Evolutionary conservation across 2,888 invertebrate genomes (phyloP), one percentile per base, ranked within the genome.

Genomic region (Megastigmus dorsalis): DNA sequence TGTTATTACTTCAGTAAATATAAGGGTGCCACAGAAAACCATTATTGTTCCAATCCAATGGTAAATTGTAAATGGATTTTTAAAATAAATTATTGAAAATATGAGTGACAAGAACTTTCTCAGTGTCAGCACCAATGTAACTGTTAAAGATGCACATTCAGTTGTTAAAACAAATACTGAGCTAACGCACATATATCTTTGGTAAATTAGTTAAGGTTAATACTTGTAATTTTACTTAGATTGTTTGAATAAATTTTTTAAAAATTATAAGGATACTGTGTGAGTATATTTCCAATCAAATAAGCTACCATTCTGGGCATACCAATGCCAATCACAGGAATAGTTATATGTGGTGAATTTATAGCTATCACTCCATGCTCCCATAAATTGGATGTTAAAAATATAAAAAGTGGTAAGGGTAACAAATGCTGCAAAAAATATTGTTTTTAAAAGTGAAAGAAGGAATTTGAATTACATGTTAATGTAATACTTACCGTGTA

Each of bases 51-150:
- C 98, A 43, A 95, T 83, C 96, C 98, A 97, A 86, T 99, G 99
- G 54, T 92, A 92, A 0, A 92, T 7, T 0, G 98, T 98, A 85
- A 99, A 99, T 0, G 96, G 94, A 90, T 99, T 99, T 81, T 93
- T 91, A 86, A 99, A 99, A 88, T 98, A 97, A 59, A 96, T 82
- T 80, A 99, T 97, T 0, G 98, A 99, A 85, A 99, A 95, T n/a
- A 99, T 88, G 41, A 99, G 90, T 0, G 98, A 98, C 36, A 96
- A 91, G 85, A 99, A 99, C 89, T 99, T 99, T 60, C 99, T 91
- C 67, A 99, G 89, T 0, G 99, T 99, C 33, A 99, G 95, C 0
- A 99, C 97, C 80, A 99, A 90, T 0, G 98, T 99, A 1, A 99
- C 98, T 0, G 97, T 97, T 52, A 99, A 88, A 0, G 98, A 97